phyloP scores from a whole-genome alignment of 2,888 invertebrate species.

The Sycophila texana region DNA sequence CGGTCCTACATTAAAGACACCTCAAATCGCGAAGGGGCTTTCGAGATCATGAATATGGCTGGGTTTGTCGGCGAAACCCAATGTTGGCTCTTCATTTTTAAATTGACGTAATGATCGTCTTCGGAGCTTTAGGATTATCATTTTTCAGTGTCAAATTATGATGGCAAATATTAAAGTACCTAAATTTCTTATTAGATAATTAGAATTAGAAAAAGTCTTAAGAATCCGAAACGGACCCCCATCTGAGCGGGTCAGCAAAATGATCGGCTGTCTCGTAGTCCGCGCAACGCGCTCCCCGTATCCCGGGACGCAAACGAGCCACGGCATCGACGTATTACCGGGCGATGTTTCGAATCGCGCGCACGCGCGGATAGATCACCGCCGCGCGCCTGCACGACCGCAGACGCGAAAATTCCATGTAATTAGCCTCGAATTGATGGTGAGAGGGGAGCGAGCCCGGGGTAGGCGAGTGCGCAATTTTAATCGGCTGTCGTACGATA shows the following conservation, averaged over 20 bases:
- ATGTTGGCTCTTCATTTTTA: neutral
- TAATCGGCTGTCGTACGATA: conserved; percentile 75
- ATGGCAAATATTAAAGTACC: too few relatives aligned
- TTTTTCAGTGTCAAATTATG: neutral
- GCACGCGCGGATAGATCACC: conserved; percentile 41
- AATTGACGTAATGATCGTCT: neutral
- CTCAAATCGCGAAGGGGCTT: conserved; percentile 2
- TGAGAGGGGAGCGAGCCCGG: neutral
- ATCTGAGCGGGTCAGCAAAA: conserved; percentile 26
- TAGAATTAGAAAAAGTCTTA: too few relatives aligned
- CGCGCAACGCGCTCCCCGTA: neutral
- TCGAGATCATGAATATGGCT: neutral
- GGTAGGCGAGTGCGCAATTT: conserved; percentile 70
- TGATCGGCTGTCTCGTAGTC: conserved; percentile 9
- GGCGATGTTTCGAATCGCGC: conserved; percentile 23
- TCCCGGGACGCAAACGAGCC: neutral
- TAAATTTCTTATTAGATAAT: too few relatives aligned
- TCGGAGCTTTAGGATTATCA: neutral
- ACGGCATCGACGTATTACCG: neutral
- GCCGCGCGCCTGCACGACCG: conserved; percentile 58
- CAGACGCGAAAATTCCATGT: conserved; percentile 73
- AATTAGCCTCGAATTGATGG: conserved; percentile 74
- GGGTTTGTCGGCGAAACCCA: neutral
- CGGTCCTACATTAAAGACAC: conserved; percentile 37
- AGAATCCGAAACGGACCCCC: neutral